Percentiles rank a stretch among this genome's conserved stretches.
Conservation (phyloP, 2,797 vertebrate species). For the Trematomus bernacchii region DNA sequence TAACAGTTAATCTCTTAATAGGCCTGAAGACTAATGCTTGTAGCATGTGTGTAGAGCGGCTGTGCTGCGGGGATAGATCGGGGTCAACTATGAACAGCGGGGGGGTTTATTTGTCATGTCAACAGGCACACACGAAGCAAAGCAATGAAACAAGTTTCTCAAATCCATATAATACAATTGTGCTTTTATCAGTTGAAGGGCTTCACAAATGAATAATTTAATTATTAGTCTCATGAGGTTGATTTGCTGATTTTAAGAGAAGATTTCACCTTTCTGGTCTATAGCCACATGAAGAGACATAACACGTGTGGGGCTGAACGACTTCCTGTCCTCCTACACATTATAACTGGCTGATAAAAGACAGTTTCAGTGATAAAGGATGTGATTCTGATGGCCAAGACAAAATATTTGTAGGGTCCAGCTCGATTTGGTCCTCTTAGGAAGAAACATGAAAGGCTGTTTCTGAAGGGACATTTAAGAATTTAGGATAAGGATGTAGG, state of each 20-base stretch:
- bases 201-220: neutral
- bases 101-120: conserved; percentile 45
- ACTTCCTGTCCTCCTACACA: neutral
- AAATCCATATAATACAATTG: neutral
- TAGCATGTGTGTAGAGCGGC: conserved; percentile 59
- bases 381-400: conserved; percentile 45
- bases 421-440: conserved; percentile 72
- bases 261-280: neutral
- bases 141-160: neutral
- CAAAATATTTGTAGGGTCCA: conserved; percentile 45
- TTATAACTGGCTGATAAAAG: conserved; percentile 18
- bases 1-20: conserved; percentile 80
- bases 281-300: neutral
- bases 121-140: conserved; percentile 23
- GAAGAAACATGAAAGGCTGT: conserved; percentile 53
- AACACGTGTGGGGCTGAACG: neutral
- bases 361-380: conserved; percentile 13
- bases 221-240: neutral
- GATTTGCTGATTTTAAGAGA: conserved; percentile 15
- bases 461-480: conserved; percentile 56
- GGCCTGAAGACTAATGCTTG: conserved; percentile 78
- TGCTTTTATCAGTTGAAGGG: neutral
- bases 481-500: conserved; percentile 54
- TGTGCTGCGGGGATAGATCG: conserved; percentile 65
- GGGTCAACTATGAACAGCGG: conserved; percentile 67